These are phyloP conservation scores for Phragmatobia fuliginosa DNA, from an alignment of 2,888 invertebrate genomes.

Conservation along the genomic window DNA sequence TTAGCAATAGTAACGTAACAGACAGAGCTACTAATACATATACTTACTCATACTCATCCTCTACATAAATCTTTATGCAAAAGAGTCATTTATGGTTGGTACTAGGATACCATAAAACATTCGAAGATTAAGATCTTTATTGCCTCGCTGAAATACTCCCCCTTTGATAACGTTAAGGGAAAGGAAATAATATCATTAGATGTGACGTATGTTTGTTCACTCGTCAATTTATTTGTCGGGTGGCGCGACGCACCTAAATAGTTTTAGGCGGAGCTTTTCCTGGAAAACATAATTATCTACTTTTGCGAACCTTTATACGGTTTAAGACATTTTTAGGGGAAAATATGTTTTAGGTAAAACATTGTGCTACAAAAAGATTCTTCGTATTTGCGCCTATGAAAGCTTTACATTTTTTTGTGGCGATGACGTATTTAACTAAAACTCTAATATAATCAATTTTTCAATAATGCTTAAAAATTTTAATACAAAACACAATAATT, in stretches of 20 bases:
- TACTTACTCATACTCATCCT: not conserved
- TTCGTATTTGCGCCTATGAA: not conserved
- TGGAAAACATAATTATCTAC: slow-evolving; percentile 10
- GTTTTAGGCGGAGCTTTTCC: slow-evolving; percentile 4
- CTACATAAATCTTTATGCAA: slow-evolving; percentile 21
- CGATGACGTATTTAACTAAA: not conserved
- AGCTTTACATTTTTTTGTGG: not conserved
- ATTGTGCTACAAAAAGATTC: not conserved
- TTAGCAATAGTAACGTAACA: no score
- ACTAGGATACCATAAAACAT: slow-evolving; percentile 49
- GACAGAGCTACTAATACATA: not conserved
- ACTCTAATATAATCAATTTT: not conserved
- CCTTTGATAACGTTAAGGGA: slow-evolving; percentile 31
- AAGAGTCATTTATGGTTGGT: slow-evolving; percentile 35
- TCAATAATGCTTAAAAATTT: not conserved
- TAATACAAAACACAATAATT: not conserved
- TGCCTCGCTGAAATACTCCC: slow-evolving; percentile 39
- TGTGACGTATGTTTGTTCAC: slow-evolving; percentile 31
- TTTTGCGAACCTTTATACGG: not conserved
- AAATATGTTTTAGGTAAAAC: not conserved
- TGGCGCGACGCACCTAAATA: slow-evolving; percentile 13
- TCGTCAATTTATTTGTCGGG: slow-evolving; percentile 31
- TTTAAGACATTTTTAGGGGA: not conserved
- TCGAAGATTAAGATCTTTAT: slow-evolving; percentile 47
- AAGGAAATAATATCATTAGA: slow-evolving; percentile 35